These are phyloP conservation scores for Jaculus jaculus DNA, from an alignment of 2,113 vertebrate genomes.

Conservation along the genomic window DNA sequence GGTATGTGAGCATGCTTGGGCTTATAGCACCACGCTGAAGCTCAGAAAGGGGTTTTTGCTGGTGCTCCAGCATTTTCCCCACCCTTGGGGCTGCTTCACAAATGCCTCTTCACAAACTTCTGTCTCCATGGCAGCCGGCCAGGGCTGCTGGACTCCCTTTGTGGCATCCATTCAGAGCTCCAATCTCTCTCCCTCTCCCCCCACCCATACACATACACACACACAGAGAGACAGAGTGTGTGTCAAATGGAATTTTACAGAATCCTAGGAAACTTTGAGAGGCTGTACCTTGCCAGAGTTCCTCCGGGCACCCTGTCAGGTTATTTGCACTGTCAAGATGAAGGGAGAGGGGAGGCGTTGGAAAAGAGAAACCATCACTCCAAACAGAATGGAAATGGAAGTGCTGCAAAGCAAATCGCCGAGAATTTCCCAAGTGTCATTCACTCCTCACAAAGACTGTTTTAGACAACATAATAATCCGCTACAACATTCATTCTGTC, in stretches of 20 bases:
- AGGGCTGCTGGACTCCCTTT: background rate
- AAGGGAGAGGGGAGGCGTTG: constrained; percentile 4
- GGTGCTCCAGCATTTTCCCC: background rate
- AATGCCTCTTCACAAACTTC: background rate
- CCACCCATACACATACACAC: background rate
- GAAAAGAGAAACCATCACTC: constrained; percentile 71
- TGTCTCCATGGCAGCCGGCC: constrained; percentile 47
- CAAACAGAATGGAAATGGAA: constrained; percentile 68
- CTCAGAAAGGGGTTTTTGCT: background rate
- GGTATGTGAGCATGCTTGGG: background rate
- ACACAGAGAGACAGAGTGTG: background rate
- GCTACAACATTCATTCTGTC: constrained; percentile 79
- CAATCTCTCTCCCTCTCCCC: background rate
- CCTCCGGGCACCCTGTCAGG: constrained; percentile 50
- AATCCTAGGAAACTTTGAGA: constrained; percentile 52
- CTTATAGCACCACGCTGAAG: constrained; percentile 1
- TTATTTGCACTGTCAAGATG: constrained; percentile 57
- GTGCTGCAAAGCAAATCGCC: constrained; percentile 70
- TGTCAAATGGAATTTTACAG: constrained; percentile 57
- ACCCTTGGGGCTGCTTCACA: constrained; percentile 19
- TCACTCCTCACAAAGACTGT: constrained; percentile 73
- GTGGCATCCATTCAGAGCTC: background rate
- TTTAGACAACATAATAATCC: constrained; percentile 82
- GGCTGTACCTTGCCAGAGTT: constrained; percentile 33
- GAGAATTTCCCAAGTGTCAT: constrained; percentile 72